phyloP scores from a whole-genome alignment of 2,113 vertebrate species.

The Crocuta crocuta region DNA sequence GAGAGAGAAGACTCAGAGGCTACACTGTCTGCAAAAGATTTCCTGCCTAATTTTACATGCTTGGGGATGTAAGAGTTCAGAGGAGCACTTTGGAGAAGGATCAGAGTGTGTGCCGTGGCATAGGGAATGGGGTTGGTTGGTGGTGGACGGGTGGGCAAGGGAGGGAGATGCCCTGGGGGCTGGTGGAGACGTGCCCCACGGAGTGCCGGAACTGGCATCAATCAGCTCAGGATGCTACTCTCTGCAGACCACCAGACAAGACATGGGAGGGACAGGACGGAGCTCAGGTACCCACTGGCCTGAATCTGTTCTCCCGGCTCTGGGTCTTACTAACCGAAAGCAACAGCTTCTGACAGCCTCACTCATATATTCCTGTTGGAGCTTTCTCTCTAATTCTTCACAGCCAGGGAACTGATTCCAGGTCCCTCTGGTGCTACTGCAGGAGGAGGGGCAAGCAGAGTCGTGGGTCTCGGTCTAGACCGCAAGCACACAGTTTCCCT shows the following conservation, averaged over 20 bases:
- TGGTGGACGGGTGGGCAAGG: neutral
- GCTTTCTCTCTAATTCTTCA: neutral
- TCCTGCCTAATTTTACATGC: conserved; percentile 34
- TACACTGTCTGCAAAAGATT: conserved; percentile 24
- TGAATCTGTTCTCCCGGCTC: neutral
- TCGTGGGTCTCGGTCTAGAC: neutral
- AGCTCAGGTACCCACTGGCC: neutral
- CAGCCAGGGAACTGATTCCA: conserved; percentile 53
- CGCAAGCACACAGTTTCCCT: conserved; percentile 55
- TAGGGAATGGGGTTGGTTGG: fast-evolving
- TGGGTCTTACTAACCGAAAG: neutral
- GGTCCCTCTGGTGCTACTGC: conserved; percentile 35
- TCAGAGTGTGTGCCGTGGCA: neutral
- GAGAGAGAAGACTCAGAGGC: neutral
- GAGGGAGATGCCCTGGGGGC: fast-evolving
- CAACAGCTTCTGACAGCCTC: neutral
- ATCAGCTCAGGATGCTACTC: neutral
- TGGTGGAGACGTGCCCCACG: fast-evolving
- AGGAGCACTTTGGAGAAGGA: neutral
- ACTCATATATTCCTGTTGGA: neutral
- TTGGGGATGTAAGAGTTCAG: neutral
- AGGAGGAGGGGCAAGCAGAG: conserved; percentile 24
- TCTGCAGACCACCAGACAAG: neutral
- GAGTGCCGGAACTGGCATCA: neutral
- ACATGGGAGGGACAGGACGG: neutral